These are phyloP conservation scores for Lagorchestes hirsutus DNA, from an alignment of 2,797 vertebrate genomes.

Conservation along the genomic window DNA sequence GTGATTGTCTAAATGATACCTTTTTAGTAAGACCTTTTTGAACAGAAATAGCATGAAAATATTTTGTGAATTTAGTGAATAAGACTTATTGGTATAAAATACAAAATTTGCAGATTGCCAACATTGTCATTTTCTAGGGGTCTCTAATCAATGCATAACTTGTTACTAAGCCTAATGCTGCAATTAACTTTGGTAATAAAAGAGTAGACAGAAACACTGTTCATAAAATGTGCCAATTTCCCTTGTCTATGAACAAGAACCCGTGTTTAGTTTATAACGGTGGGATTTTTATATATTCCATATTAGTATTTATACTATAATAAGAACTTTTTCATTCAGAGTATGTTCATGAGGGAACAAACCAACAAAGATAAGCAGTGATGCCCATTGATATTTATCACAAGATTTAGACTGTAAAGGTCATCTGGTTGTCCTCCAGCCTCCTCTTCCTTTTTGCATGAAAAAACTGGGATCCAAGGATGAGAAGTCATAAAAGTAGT, in stretches of 20 bases:
- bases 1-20: not conserved
- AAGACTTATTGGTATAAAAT: not conserved
- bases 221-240: slow-evolving; percentile 14
- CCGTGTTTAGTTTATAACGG: slow-evolving; percentile 37
- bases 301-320: slow-evolving; percentile 16
- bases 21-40: not conserved
- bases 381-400: not conserved
- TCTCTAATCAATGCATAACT: not conserved
- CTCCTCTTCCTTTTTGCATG: not conserved
- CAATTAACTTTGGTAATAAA: slow-evolving; percentile 47
- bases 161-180: not conserved
- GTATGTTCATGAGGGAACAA: not conserved
- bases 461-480: not conserved
- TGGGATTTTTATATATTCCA: slow-evolving; percentile 1
- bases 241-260: slow-evolving; percentile 13
- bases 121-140: not conserved
- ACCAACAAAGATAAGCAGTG: not conserved
- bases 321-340: not conserved
- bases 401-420: not conserved
- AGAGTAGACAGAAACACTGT: slow-evolving; percentile 20
- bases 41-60: not conserved
- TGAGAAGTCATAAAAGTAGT: not conserved
- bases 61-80: not conserved
- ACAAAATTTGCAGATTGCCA: not conserved
- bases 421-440: not conserved